phyloP scores from a whole-genome alignment of 2,888 invertebrate genomes.

The Perithous albicinctus region DNA sequence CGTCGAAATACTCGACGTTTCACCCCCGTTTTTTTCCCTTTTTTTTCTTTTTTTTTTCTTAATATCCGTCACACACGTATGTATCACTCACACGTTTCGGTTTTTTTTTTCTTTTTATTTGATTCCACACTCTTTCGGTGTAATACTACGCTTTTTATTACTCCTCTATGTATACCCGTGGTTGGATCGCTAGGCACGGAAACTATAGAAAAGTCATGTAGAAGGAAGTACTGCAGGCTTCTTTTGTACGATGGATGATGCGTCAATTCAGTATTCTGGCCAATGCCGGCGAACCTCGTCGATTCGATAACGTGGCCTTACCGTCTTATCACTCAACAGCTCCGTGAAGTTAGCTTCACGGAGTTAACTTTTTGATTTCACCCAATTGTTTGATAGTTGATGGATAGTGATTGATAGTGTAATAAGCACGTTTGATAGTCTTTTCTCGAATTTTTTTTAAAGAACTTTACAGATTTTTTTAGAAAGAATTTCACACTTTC shows the following conservation, averaged over 20 bases:
- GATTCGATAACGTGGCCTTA: constrained; percentile 59
- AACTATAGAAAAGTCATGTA: constrained; percentile 44
- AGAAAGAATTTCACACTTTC: no score
- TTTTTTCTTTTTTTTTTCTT: no score
- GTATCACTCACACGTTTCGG: neutral
- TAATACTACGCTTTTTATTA: constrained; percentile 46
- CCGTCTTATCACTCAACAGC: no score
- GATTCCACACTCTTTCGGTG: constrained; percentile 8
- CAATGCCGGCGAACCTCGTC: constrained; percentile 27
- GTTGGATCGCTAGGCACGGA: constrained; percentile 8
- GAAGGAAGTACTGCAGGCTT: constrained; percentile 34
- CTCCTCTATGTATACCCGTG: constrained; percentile 39
- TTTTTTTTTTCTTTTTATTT: constrained; percentile 2
- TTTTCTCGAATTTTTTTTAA: no score
- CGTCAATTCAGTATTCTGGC: constrained; percentile 13
- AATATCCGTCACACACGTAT: neutral
- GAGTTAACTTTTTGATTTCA: no score
- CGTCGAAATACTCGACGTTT: constrained; percentile 26
- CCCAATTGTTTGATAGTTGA: no score
- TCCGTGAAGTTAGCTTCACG: no score
- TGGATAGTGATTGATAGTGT: no score
- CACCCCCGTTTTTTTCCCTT: neutral
- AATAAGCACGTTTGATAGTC: no score
- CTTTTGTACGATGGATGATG: neutral
- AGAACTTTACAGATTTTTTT: no score